A percentile compares a stretch with the other conserved stretches of the same genome.
Conservation (phyloP, 1,140 invertebrate species). For the Neuroterus valhalla region DNA sequence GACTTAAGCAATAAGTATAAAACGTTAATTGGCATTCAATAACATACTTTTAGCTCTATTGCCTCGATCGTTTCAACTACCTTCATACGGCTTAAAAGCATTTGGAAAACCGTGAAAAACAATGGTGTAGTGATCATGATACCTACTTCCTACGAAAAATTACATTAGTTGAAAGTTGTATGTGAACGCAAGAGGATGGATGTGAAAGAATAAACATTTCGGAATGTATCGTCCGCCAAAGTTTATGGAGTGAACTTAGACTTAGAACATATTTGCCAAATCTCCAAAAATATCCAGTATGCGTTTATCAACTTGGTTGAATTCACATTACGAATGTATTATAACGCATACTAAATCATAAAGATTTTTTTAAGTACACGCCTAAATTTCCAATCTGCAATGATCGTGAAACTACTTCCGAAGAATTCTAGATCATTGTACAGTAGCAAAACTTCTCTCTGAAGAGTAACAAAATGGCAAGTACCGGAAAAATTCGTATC, state of each 20-base stretch:
- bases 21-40: constrained; percentile 60
- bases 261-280: too few species aligned
- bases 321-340: too few species aligned
- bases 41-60: constrained; percentile 50
- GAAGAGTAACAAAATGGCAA: too few species aligned
- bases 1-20: constrained; percentile 56
- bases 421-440: neutral
- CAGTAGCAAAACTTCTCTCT: neutral
- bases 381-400: constrained; percentile 10
- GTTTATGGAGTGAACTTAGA: too few species aligned
- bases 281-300: too few species aligned
- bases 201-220: constrained; percentile 40
- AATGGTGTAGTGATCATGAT: neutral
- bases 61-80: constrained; percentile 37
- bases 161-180: neutral
- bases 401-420: too few species aligned
- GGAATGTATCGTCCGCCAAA: constrained; percentile 38
- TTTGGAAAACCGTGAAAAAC: neutral
- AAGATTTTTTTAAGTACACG: constrained; percentile 10
- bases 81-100: neutral
- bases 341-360: neutral
- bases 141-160: neutral
- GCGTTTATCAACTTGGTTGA: too few species aligned
- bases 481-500: too few species aligned
- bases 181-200: constrained; percentile 33